phyloP scores from a whole-genome alignment of 2,113 vertebrate genomes.

The Phycodurus eques region DNA sequence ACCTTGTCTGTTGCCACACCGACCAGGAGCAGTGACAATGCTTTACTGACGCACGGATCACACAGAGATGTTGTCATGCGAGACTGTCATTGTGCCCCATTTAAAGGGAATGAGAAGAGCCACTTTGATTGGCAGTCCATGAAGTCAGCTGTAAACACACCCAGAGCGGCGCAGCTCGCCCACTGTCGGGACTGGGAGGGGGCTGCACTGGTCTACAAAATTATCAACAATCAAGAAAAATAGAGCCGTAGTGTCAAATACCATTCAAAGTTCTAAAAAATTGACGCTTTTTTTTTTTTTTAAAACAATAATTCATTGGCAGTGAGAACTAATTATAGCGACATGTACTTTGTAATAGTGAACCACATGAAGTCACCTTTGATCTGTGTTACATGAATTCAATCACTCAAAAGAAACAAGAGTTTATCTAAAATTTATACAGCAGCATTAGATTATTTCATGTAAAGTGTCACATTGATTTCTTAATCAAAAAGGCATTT shows the following conservation, averaged over 20 bases:
- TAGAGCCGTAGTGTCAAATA: neutral
- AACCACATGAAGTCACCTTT: neutral
- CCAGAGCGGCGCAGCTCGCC: neutral
- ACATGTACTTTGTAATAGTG: constrained; percentile 22
- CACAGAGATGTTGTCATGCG: neutral
- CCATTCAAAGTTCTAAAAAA: neutral
- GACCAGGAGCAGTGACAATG: too few species aligned
- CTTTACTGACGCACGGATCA: too few species aligned
- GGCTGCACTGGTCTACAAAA: neutral
- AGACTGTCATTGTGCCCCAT: neutral
- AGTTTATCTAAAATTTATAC: constrained; percentile 7
- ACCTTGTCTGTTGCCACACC: too few species aligned
- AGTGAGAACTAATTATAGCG: constrained; percentile 6
- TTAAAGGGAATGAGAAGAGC: neutral
- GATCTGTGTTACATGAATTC: constrained; percentile 35
- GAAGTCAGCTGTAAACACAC: neutral
- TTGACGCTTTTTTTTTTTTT: neutral
- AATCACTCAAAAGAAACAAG: constrained; percentile 19
- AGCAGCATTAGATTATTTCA: constrained; percentile 12
- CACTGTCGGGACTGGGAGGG: too few species aligned
- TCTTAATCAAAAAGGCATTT: constrained; percentile 49
- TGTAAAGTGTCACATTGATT: constrained; percentile 37
- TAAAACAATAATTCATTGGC: neutral
- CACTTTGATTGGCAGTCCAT: too few species aligned
- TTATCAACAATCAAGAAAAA: too few species aligned